phyloP scores from a whole-genome alignment of 1,140 invertebrate species.

The Danaus plexippus region DNA sequence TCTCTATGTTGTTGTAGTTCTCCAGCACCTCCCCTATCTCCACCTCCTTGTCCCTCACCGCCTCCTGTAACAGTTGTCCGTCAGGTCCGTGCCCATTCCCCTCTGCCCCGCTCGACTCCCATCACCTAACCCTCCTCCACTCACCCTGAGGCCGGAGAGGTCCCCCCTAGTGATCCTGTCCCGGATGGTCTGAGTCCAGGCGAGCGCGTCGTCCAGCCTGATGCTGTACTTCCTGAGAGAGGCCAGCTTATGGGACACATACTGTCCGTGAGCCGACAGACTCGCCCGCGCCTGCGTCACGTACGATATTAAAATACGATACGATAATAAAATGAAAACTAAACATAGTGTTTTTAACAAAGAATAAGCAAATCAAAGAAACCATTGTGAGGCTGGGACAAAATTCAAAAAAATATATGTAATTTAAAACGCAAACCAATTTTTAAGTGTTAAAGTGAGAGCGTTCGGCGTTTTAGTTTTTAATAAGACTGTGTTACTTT shows the following conservation, averaged over 20 bases:
- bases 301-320: too few relatives aligned
- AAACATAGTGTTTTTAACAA: too few relatives aligned
- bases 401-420: too few relatives aligned
- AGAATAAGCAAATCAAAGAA: too few relatives aligned
- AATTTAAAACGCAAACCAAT: too few relatives aligned
- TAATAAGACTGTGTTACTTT: too few relatives aligned
- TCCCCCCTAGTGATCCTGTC: too few relatives aligned
- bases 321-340: too few relatives aligned
- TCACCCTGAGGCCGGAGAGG: too few relatives aligned
- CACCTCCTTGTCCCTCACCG: slow-evolving; percentile 73
- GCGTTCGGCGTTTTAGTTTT: too few relatives aligned
- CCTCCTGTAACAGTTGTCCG: slow-evolving; percentile 41
- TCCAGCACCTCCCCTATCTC: slow-evolving; percentile 78
- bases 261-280: slow-evolving; percentile 72
- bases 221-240: slow-evolving; percentile 74
- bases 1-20: slow-evolving; percentile 78
- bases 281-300: slow-evolving; percentile 52
- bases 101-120: slow-evolving; percentile 31
- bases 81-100: slow-evolving; percentile 37
- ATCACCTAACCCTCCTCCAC: not conserved
- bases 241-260: slow-evolving; percentile 73
- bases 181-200: slow-evolving; percentile 55
- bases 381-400: too few relatives aligned
- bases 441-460: too few relatives aligned
- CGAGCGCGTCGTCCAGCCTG: slow-evolving; percentile 72